Conservation (phyloP, 92 coral and sea anemone genomes). For the Blastomussa wellsi region DNA sequence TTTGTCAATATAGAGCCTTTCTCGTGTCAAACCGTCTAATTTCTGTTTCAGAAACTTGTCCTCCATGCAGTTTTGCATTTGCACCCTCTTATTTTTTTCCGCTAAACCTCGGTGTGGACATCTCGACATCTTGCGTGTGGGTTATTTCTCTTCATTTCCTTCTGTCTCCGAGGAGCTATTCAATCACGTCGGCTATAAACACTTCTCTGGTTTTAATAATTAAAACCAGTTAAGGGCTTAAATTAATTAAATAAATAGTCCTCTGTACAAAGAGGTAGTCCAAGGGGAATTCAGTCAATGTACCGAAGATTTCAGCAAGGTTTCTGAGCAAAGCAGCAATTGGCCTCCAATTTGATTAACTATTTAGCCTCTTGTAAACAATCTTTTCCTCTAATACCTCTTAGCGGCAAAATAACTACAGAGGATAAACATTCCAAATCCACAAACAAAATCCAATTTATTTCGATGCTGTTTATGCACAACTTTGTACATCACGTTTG, state of each 20-base stretch:
- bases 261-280: neutral
- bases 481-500: neutral
- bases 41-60: constrained; percentile 30
- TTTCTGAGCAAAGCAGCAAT: constrained; percentile 5
- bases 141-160: neutral
- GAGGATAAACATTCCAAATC: neutral
- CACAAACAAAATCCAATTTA: neutral
- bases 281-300: neutral
- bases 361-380: neutral
- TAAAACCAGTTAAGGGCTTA: constrained; percentile 24
- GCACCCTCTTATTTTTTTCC: constrained; percentile 38
- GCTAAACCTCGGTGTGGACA: constrained; percentile 24
- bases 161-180: neutral
- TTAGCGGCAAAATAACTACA: neutral
- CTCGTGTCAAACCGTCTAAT: constrained; percentile 19
- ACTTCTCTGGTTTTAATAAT: constrained; percentile 2
- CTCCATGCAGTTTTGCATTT: constrained; percentile 33
- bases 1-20: constrained; percentile 23
- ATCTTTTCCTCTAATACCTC: neutral
- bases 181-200: neutral
- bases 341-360: neutral
- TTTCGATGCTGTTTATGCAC: neutral
- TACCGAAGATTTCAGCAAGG: neutral
- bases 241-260: constrained; percentile 3
- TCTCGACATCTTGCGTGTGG: constrained; percentile 12